Base-by-base conservation (phyloP, 2,113 vertebrate genomes). In the Datnioides undecimradiatus region DNA sequence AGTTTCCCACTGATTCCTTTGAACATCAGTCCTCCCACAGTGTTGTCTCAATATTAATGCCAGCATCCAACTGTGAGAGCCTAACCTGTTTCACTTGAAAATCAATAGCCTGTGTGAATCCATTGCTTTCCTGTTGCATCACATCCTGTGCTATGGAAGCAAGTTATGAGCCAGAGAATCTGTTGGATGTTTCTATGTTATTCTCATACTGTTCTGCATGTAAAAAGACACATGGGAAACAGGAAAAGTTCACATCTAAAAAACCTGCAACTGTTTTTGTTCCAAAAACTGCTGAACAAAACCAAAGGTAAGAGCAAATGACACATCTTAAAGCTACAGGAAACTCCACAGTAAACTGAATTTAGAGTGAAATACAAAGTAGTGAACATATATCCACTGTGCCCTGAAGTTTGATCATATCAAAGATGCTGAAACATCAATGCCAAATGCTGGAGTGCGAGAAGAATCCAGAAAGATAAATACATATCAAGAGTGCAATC, bases 61-160 rank as follows among this genome's bases (percentile, higher is more conserved):
- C 27, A 29, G 54, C 51, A 64, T 79, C 76, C 79, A 85, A 83
- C 82, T 87, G 84, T 78, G 74, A 82, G 70, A 83, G 77, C 34
- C 80, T 82, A 85, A 87, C 76, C 73, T 73, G 69, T 85, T 87
- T 90, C 80, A 75, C 62, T 59, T 83, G 70, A 68, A 82, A 86
- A 88, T 87, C 84, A 87, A 89, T 82, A 85, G 73, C 77, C 46
- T 46, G 36, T 86, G 76, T 83, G 83, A 74, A 87, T 80, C 41
- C 46, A 71, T 92, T 94, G 91, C 91, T 88, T 90, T 92, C 79
- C 77, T 88, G 82, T 93, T 93, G 85, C 91, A 93, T 92, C 93
- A 93, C 64, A 78, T 83, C 66, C 63, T 85, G 57, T 76, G 71
- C 58, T 65, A 80, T 73, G 70, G 84, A 88, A 83, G 82, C 52